Evolutionary conservation across 2,888 invertebrate genomes (phyloP), one percentile per base, ranked within the genome.

Genomic region (Drosophila tanythrix): DNA sequence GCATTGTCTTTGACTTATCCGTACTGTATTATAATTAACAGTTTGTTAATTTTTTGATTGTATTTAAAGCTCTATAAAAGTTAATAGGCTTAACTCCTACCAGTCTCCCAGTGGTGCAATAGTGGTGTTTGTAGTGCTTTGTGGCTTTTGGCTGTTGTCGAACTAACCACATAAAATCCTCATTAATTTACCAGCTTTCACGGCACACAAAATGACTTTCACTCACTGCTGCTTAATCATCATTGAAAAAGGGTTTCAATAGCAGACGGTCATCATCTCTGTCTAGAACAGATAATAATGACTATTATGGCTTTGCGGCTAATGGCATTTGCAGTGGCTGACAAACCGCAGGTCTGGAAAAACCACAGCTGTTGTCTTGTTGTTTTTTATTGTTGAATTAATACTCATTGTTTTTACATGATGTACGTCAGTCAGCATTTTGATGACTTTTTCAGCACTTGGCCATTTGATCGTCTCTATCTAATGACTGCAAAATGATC

Each of bases 91-190:
- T 67, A 76, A 70, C 76, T 66, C 65, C 60, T 58, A 65, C 33
- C 52, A 25, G 15, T 25, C 46, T 46, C 38, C 31, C 38, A 53
- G 51, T 65, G 57, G 66, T 62, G 55, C 27, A 33, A 2, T 31
- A 15, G 27, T 53, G 33, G 27, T 53, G 27, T 21, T 53, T 53
- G 51, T 64, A 66, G 79, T 74, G 64, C 63, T 64, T 43, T 79
- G 76, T 79, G 76, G 66, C 66, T 76, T 72, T 56, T 29, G 31
- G 69, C 66, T 76, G 61, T 56, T 21, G 31, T 66, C 66, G 60
- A 75, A 66, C 75, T 76, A 76, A 87, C 84, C 84, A 76, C 88
- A 85, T 75, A 61, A 76, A 82, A 82, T 80, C 84, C 81, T 81
- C 84, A 79, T 81, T 75, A 71, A 66, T 67, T 84, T 82, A 75